Percentiles rank a stretch among this genome's conserved stretches.
Conservation (phyloP, 1,140 invertebrate genomes). For the Orchesella cincta region DNA sequence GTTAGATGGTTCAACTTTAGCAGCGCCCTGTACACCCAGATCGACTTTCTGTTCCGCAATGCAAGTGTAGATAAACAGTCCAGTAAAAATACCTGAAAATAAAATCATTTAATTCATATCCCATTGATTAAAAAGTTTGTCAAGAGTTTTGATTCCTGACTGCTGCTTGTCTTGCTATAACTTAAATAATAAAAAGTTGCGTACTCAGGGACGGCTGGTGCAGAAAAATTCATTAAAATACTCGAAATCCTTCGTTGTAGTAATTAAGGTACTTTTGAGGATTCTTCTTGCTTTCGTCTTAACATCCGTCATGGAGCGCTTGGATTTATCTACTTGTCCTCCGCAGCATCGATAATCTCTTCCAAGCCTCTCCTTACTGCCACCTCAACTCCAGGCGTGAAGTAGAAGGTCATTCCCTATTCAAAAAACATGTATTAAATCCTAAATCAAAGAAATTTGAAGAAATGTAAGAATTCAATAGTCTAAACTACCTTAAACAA, state of each 20-base stretch:
- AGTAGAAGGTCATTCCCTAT: constrained; percentile 78
- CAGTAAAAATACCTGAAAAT: constrained; percentile 38
- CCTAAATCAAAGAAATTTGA: neutral
- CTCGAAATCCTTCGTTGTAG: constrained; percentile 83
- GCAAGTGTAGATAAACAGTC: constrained; percentile 31
- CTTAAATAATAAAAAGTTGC: neutral
- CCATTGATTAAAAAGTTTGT: too few species aligned
- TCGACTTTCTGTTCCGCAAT: constrained; percentile 38
- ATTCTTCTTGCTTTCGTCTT: constrained; percentile 68
- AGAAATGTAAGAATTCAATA: too few species aligned
- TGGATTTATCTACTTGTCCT: constrained; percentile 76
- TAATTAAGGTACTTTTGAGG: constrained; percentile 74
- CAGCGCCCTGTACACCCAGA: neutral
- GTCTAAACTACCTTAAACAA: constrained; percentile 57
- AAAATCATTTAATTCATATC: too few species aligned
- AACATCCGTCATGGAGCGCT: constrained; percentile 72
- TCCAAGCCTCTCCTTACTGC: constrained; percentile 65
- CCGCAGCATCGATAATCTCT: constrained; percentile 84
- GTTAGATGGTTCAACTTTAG: neutral
- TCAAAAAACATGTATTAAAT: neutral
- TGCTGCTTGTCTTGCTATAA: neutral
- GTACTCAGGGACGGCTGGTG: constrained; percentile 22
- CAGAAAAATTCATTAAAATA: constrained; percentile 67
- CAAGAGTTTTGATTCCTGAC: neutral
- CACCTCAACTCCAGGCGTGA: constrained; percentile 85